These are phyloP conservation scores for Gisinianus flammeolus DNA, from an alignment of 2,888 invertebrate species.

Conservation along the genomic window DNA sequence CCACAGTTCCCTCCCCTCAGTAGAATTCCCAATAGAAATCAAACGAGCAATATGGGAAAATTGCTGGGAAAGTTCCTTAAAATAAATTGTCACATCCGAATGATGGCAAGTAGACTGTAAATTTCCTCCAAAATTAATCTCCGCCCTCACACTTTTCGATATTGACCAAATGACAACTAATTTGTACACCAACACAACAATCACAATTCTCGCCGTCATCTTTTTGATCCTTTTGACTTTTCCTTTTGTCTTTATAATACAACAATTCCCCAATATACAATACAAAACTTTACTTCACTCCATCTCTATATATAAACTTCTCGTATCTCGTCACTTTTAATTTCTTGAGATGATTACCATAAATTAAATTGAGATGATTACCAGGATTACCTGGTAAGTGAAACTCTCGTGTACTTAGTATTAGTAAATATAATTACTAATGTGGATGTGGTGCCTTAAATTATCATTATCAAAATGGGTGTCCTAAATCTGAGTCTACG, in stretches of 20 bases:
- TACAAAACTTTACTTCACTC: too few relatives aligned
- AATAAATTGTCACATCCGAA: conserved; percentile 58
- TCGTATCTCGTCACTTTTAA: too few relatives aligned
- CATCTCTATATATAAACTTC: too few relatives aligned
- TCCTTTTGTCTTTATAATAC: not conserved
- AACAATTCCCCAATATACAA: too few relatives aligned
- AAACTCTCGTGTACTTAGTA: too few relatives aligned
- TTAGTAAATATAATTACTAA: too few relatives aligned
- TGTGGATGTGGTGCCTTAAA: too few relatives aligned
- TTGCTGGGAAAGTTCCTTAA: conserved; percentile 58
- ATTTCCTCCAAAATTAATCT: not conserved
- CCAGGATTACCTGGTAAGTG: too few relatives aligned
- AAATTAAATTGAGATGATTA: too few relatives aligned
- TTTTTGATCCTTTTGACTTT: not conserved
- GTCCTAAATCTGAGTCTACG: too few relatives aligned
- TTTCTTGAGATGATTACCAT: too few relatives aligned
- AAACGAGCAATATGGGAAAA: conserved; percentile 60
- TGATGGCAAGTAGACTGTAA: conserved; percentile 53
- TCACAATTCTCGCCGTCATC: not conserved
- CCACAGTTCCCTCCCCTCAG: conserved; percentile 65
- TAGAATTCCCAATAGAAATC: conserved; percentile 64
- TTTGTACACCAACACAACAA: not conserved
- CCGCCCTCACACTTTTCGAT: not conserved
- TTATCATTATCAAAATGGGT: too few relatives aligned
- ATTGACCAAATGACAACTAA: not conserved